These are phyloP conservation scores for Drosophila neutralis DNA, from an alignment of 2,888 invertebrate species.

Conservation along the genomic window DNA sequence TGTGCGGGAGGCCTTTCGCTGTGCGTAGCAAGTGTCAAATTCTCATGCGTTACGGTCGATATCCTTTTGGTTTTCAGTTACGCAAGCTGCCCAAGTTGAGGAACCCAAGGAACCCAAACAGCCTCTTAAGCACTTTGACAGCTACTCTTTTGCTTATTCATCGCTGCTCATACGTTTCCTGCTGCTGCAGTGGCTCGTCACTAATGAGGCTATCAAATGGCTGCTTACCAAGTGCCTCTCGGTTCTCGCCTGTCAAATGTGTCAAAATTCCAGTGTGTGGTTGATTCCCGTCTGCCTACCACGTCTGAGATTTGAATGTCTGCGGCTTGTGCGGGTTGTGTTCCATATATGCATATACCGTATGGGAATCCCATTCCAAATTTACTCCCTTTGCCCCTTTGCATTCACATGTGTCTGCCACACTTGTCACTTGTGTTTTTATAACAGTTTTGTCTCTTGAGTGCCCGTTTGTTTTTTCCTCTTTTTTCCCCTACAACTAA, in stretches of 20 bases:
- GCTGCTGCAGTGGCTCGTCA: constrained; percentile 68
- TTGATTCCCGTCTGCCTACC: constrained; percentile 39
- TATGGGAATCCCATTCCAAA: constrained; percentile 9
- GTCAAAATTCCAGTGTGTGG: constrained; percentile 72
- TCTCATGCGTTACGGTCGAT: constrained; percentile 74
- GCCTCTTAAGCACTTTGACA: constrained; percentile 72
- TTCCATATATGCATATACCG: constrained; percentile 32
- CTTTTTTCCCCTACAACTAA: constrained; percentile 46
- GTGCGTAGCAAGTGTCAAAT: constrained; percentile 67
- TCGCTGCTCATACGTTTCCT: constrained; percentile 20
- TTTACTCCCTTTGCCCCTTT: constrained; percentile 3
- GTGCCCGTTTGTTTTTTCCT: constrained; percentile 44
- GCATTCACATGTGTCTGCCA: constrained; percentile 68
- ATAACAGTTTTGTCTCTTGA: constrained; percentile 66
- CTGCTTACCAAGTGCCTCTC: constrained; percentile 67
- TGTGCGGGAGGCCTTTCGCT: constrained; percentile 58
- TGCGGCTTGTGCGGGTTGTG: constrained; percentile 49
- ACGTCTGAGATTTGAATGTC: constrained; percentile 56
- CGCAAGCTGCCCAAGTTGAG: constrained; percentile 56
- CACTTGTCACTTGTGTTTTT: constrained; percentile 81
- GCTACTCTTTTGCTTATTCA: constrained; percentile 51
- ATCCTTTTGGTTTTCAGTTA: constrained; percentile 79
- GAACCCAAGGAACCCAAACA: constrained; percentile 40
- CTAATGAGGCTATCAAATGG: constrained; percentile 81
- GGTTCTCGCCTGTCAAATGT: constrained; percentile 74